Conservation (phyloP, 2,797 vertebrate genomes). For the Pantherophis vulpinus region DNA sequence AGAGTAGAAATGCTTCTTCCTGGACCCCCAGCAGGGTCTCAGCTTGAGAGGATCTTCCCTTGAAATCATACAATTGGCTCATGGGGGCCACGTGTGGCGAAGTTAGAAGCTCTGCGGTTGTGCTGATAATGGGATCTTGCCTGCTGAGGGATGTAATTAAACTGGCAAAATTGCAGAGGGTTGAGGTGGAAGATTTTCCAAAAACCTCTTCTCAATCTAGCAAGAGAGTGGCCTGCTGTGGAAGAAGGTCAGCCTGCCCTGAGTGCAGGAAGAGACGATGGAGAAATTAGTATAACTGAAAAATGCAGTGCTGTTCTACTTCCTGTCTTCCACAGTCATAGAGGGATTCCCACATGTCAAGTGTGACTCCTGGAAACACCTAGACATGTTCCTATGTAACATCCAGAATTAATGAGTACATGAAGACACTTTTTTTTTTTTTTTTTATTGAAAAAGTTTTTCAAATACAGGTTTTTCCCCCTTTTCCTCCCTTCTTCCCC, state of each 20-base stretch:
- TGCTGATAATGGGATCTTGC: constrained; percentile 41
- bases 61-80: constrained; percentile 43
- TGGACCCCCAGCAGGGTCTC: constrained; percentile 20
- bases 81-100: not conserved
- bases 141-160: constrained; percentile 25
- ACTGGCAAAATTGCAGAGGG: not conserved
- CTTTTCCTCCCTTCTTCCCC: too few relatives aligned
- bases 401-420: not conserved
- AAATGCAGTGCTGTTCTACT: not conserved
- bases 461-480: too few relatives aligned
- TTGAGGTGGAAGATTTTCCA: not conserved
- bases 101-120: not conserved
- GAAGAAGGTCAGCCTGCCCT: not conserved
- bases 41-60: constrained; percentile 42
- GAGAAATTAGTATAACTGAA: not conserved
- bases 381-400: not conserved
- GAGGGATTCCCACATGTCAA: not conserved
- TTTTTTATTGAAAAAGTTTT: too few relatives aligned
- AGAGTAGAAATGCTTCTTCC: constrained; percentile 21
- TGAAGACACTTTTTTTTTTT: too few relatives aligned
- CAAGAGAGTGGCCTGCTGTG: not conserved
- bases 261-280: not conserved
- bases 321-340: too few relatives aligned
- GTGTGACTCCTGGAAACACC: not conserved
- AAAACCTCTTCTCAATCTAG: rapidly evolving